Evolutionary conservation across 2,797 vertebrate genomes (phyloP).

Genomic region (Hirundo rustica): DNA sequence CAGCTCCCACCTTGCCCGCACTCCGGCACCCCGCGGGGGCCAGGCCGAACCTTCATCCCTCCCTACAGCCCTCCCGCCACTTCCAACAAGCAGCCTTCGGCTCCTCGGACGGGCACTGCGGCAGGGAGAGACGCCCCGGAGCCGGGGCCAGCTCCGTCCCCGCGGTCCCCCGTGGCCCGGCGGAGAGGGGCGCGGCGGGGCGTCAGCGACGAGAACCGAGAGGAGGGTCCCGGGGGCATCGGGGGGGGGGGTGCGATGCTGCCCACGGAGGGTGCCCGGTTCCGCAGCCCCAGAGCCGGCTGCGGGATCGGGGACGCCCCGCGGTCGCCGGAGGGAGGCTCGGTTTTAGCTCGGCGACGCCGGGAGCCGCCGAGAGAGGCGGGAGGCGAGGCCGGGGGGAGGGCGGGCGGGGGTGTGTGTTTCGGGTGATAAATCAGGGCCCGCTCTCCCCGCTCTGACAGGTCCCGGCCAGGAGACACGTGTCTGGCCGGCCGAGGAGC

Average conservation of each 20-base stretch:
- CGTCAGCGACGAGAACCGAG: background rate
- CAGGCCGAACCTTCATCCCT: background rate
- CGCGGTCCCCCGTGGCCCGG: background rate
- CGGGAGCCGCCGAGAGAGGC: background rate
- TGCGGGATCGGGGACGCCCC: background rate
- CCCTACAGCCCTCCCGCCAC: background rate
- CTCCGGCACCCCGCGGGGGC: background rate
- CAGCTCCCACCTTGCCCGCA: background rate
- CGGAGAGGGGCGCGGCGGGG: background rate
- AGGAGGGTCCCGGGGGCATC: background rate
- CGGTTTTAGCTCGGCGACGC: background rate
- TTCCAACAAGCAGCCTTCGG: background rate
- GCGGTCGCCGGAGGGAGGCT: background rate
- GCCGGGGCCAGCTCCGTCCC: background rate
- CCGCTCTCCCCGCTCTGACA: conserved; percentile 68
- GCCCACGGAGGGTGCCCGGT: background rate
- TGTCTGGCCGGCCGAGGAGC: conserved; percentile 77
- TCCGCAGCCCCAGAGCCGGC: background rate
- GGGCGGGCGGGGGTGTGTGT: conserved; percentile 60
- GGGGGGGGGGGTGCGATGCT: background rate
- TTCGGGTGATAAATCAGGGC: conserved; percentile 85
- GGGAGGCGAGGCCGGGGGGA: conserved; percentile 56
- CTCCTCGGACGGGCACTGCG: background rate
- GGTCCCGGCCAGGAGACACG: conserved; percentile 81
- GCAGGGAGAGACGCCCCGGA: no score